Conservation (phyloP, 2,797 vertebrate species). For the Leontocebus nigricollis region DNA sequence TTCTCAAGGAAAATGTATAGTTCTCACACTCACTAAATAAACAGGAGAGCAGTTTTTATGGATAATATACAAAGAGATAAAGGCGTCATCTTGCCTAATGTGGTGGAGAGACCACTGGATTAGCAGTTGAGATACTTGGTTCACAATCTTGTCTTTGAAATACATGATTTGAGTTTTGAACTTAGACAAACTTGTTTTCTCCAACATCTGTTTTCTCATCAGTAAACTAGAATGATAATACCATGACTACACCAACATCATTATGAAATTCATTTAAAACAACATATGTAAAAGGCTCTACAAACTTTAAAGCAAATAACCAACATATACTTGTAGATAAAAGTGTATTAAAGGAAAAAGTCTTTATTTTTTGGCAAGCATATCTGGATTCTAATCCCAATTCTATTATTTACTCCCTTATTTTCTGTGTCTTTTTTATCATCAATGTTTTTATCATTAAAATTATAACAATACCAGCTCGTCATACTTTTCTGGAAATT, state of each 20-base stretch:
- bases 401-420: neutral
- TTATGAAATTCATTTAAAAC: neutral
- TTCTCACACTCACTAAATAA: neutral
- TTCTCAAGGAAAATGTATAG: neutral
- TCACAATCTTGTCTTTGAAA: neutral
- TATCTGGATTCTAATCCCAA: neutral
- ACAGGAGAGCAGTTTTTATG: neutral
- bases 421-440: neutral
- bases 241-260: neutral
- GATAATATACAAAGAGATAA: neutral
- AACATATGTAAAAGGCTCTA: neutral
- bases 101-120: neutral
- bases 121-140: neutral
- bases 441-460: neutral
- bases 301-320: neutral
- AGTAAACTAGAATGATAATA: neutral
- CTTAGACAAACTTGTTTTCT: neutral
- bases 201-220: neutral
- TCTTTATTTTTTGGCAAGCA: neutral
- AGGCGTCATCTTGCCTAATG: neutral
- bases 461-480: neutral
- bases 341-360: neutral
- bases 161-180: neutral
- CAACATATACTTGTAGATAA: too few relatives aligned
- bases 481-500: neutral